Evolutionary conservation across 2,888 invertebrate genomes (phyloP).

Genomic region (Alitta virens): DNA sequence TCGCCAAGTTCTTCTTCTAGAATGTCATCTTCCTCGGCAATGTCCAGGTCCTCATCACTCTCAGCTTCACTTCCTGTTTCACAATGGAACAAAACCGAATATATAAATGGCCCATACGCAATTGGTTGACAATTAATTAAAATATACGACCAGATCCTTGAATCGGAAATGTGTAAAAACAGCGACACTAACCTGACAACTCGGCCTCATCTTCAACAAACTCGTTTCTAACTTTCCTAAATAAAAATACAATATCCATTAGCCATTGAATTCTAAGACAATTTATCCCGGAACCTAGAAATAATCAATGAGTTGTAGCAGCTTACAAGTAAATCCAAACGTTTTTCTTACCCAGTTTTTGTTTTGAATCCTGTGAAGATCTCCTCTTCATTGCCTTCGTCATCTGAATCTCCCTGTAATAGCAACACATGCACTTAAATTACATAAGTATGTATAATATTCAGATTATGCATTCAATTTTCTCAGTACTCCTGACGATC

Average conservation of each 20-base stretch:
- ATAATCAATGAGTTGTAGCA: background rate
- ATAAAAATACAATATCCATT: too few relatives aligned
- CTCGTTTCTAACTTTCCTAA: conserved; percentile 21
- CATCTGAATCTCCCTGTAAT: background rate
- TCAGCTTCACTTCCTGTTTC: conserved; percentile 28
- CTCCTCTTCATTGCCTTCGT: background rate
- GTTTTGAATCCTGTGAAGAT: conserved; percentile 2
- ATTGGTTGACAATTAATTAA: background rate
- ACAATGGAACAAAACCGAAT: background rate
- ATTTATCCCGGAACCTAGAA: too few relatives aligned
- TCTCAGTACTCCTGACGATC: too few relatives aligned
- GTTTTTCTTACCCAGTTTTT: background rate
- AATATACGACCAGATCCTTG: background rate
- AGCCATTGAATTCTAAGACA: too few relatives aligned
- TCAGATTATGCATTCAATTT: too few relatives aligned
- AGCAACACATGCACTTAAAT: too few relatives aligned
- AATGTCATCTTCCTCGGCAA: conserved; percentile 62
- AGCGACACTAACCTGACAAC: too few relatives aligned
- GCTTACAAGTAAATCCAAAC: background rate
- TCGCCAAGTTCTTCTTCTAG: conserved; percentile 85
- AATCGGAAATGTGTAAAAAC: conserved; percentile 10
- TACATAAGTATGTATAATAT: too few relatives aligned
- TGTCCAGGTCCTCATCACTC: conserved; percentile 30
- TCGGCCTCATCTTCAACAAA: conserved; percentile 34
- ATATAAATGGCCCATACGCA: background rate